Evolutionary conservation across 2,797 vertebrate species (phyloP), one percentile per base, ranked within the genome.

Genomic region (Myotis findleyi): DNA sequence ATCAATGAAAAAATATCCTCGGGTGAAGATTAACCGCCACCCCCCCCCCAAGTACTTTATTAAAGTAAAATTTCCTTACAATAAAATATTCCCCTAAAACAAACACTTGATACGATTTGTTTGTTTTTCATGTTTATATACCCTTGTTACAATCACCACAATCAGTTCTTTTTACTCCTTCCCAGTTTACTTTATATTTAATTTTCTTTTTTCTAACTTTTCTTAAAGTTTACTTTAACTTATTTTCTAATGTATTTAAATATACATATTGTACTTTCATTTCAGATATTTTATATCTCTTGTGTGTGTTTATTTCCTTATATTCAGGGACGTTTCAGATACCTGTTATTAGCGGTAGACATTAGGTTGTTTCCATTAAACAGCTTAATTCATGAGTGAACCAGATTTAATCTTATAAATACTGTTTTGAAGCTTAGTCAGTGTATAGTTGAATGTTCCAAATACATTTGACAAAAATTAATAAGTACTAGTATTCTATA

Each of bases 191-290:
- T 84, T 85, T 82, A 73, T 9, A 27, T 62, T 75, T 75, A 62
- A 55, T 81, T 30, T 82, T 85, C 7, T 69, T 75, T 86, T 62
- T 53, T n/a, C 53, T 17, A 91, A 91, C 17, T 75, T 88, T 44
- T 49, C 64, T 85, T 81, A 75, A 90, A 88, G 44, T 55, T 59
- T 59, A 25, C 25, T 59, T 59, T 59, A 66, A 51, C 33, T 88
- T 88, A 36, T 80, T 90, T 76, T 71, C 44, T 51, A 55, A 88
- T 88, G 1, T 71, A 76, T 71, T 71, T 85, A 77, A 82, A 12
- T 49, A 30, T 21, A 81, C 69, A 51, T 91, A 49, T 72, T 91
- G 49, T 62, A 33, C 73, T 93, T 96, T 84, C 71, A 94, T n/a
- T 90, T 93, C 20, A 91, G 77, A 55, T 84, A 41, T 76, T 33